Evolutionary conservation across 2,888 invertebrate species (phyloP).

Genomic region (Andrena haemorrhoa): DNA sequence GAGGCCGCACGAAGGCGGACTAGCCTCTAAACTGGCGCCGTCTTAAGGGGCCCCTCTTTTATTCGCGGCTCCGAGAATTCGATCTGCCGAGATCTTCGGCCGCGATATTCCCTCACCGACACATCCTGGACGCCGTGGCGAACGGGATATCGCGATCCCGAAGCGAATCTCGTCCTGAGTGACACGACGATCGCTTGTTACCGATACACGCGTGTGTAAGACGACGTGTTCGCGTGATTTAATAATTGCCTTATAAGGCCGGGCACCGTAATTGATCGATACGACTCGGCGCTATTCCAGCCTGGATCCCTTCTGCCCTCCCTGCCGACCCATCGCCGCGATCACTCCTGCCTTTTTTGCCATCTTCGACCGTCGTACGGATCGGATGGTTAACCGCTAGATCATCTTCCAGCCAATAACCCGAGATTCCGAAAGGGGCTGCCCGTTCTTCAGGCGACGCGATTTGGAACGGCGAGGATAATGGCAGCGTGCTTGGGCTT

Average conservation of each 20-base stretch:
- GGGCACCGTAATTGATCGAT: conserved; percentile 65
- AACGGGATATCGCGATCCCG: conserved; percentile 58
- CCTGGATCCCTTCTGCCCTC: neutral
- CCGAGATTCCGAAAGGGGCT: conserved; percentile 17
- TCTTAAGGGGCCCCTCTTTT: conserved; percentile 44
- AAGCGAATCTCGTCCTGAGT: conserved; percentile 60
- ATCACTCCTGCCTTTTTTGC: conserved; percentile 18
- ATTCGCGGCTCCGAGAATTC: conserved; percentile 60
- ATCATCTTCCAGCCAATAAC: conserved; percentile 57
- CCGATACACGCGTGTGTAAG: conserved; percentile 68
- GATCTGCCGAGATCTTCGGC: conserved; percentile 52
- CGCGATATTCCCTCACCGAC: conserved; percentile 57
- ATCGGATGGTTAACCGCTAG: conserved; percentile 43
- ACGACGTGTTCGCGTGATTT: conserved; percentile 71
- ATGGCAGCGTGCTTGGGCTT: neutral
- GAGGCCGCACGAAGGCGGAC: conserved; percentile 10
- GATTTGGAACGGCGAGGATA: conserved; percentile 14
- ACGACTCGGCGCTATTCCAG: conserved; percentile 43
- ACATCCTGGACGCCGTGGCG: conserved; percentile 50
- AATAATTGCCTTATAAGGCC: conserved; percentile 70
- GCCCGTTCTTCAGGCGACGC: neutral
- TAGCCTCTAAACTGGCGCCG: conserved; percentile 45
- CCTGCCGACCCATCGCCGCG: neutral
- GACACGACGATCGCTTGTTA: conserved; percentile 71
- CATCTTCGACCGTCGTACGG: neutral